phyloP scores from a whole-genome alignment of 1,140 invertebrate genomes.

The Alviniconcha marisindica region DNA sequence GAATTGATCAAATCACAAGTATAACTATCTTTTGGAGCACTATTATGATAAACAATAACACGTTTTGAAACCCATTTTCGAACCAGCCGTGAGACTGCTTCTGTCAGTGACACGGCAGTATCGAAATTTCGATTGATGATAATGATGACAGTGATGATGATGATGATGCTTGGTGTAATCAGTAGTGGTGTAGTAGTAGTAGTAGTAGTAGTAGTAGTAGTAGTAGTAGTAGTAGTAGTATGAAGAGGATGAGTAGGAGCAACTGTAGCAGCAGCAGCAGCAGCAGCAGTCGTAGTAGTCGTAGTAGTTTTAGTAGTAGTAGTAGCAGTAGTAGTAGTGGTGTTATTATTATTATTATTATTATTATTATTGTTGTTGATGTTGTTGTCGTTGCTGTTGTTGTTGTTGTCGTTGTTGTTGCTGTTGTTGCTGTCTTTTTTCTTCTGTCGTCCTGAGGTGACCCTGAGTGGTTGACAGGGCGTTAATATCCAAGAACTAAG shows the following conservation, averaged over 20 bases:
- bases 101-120: too few species aligned
- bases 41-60: too few species aligned
- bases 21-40: too few species aligned
- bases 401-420: neutral
- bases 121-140: too few species aligned
- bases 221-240: slow-evolving; percentile 6
- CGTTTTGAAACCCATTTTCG: too few species aligned
- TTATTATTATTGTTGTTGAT: slow-evolving; percentile 25
- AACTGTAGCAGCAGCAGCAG: slow-evolving; percentile 31
- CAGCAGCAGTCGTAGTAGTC: slow-evolving; percentile 11
- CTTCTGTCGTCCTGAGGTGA: too few species aligned
- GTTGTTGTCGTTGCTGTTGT: slow-evolving; percentile 29
- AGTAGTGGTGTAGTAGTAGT: too few species aligned
- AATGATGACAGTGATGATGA: neutral
- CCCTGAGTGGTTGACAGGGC: too few species aligned
- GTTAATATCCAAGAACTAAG: too few species aligned
- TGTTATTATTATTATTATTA: slow-evolving; percentile 26
- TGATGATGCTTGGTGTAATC: neutral
- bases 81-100: too few species aligned
- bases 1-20: too few species aligned
- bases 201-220: slow-evolving; percentile 22
- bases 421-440: too few species aligned
- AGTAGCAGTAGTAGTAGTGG: slow-evolving; percentile 34
- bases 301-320: slow-evolving; percentile 11
- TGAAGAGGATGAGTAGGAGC: neutral